Conservation (phyloP, 2,888 invertebrate genomes). For the Drosophila mettleri region DNA sequence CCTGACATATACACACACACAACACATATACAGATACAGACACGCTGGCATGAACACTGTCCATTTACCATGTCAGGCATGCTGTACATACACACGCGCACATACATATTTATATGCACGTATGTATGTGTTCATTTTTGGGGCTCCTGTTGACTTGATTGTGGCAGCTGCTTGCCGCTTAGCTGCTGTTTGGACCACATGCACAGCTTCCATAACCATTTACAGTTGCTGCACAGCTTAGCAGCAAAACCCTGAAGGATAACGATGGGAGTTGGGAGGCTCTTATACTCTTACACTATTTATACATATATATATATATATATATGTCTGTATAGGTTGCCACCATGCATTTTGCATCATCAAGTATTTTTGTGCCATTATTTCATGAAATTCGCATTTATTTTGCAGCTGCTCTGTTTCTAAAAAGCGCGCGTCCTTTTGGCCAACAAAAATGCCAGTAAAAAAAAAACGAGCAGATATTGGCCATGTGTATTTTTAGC, state of each 20-base stretch:
- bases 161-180: constrained; percentile 71
- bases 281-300: not conserved
- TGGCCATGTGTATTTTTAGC: constrained; percentile 2
- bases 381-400: constrained; percentile 75
- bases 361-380: constrained; percentile 75
- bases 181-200: constrained; percentile 46
- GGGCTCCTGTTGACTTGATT: constrained; percentile 71
- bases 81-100: constrained; percentile 15
- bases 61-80: constrained; percentile 59
- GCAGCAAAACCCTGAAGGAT: constrained; percentile 21
- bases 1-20: constrained; percentile 40
- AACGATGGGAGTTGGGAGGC: not conserved
- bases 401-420: constrained; percentile 65
- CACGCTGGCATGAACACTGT: constrained; percentile 41
- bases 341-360: constrained; percentile 65
- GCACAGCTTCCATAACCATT: constrained; percentile 38
- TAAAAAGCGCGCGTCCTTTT: constrained; percentile 26
- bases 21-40: constrained; percentile 34
- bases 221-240: constrained; percentile 34
- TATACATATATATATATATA: not conserved
- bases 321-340: not conserved
- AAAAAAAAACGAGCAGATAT: not conserved
- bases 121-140: constrained; percentile 50
- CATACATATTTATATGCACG: not conserved
- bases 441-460: not conserved